Evolutionary conservation across 2,888 invertebrate genomes (phyloP), one percentile per base, ranked within the genome.

Genomic region (Phymatocera aterrima): DNA sequence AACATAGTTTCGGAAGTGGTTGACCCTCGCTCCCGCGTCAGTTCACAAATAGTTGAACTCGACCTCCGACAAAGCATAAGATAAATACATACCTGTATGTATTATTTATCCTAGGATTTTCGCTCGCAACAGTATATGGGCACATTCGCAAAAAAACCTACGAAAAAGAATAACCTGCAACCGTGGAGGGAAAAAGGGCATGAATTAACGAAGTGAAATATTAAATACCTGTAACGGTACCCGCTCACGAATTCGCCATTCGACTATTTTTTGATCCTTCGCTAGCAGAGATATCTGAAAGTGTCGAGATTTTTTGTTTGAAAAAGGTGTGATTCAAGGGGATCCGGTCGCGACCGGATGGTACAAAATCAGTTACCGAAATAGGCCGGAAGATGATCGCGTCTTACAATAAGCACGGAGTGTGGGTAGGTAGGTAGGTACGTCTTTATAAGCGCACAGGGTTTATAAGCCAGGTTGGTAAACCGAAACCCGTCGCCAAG

Each of bases 381-480:
- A 61, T 34, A 61, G 31, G 61, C 61, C n/a, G 34, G 24, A 37
- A 37, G 61, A 64, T 64, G 37, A 64, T 64, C 61, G 37, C 37
- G 61, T 64, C 61, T 64, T n/a, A 64, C 61, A 64, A 64, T 64
- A 64, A 64, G 61, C 37, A 12, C n/a, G 24, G 12, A 37, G 61
- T 64, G 34, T 8, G 37, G 18, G 61, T 2, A 64, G n/a, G n/a
- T n/a, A n/a, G n/a, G n/a, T n/a, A n/a, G n/a, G n/a, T n/a, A n/a
- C n/a, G n/a, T 64, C 34, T 64, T 64, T 18, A 64, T 37, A 64
- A 64, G 61, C 37, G 37, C 61, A 28, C 12, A 8, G 61, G 18
- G 18, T 64, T 64, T 64, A 64, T 64, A 64, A 64, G 61, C 61
- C n/a, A 37, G 61, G 18, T 37, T 64, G 61, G 61, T 64, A 64